Conservation (phyloP, 2,888 invertebrate species). For the Lathronympha strigana region DNA sequence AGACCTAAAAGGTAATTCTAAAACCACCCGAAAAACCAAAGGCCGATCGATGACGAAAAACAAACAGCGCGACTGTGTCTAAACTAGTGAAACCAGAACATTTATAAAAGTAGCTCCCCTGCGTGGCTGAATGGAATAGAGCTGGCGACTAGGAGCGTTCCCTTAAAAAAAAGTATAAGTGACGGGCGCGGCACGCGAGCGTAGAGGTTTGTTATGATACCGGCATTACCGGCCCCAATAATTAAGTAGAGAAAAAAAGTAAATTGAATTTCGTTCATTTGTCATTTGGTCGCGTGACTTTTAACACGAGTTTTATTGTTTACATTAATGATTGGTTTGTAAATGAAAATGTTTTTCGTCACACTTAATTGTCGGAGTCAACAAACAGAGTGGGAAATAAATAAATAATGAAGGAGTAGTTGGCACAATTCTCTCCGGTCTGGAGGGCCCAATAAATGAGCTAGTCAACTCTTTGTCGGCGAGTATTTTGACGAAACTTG, state of each 20-base stretch:
- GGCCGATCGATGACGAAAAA: conserved; percentile 36
- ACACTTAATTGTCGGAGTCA: conserved; percentile 25
- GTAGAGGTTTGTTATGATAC: conserved; percentile 42
- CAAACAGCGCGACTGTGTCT: conserved; percentile 51
- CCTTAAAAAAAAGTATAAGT: conserved; percentile 44
- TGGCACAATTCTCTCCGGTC: not conserved
- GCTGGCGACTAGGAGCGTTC: conserved; percentile 52
- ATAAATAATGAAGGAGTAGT: conserved; percentile 9
- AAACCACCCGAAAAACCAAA: conserved; percentile 29
- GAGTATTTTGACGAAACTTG: conserved; percentile 19
- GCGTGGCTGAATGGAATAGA: conserved; percentile 57
- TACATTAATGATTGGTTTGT: conserved; percentile 33
- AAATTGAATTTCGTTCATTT: conserved; percentile 42
- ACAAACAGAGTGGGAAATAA: conserved; percentile 6
- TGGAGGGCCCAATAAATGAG: conserved; percentile 22
- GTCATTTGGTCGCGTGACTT: conserved; percentile 39
- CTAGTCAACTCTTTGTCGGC: conserved; percentile 21
- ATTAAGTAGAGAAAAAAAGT: conserved; percentile 35
- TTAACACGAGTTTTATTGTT: conserved; percentile 36
- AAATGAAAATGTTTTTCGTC: conserved; percentile 29
- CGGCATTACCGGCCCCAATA: conserved; percentile 16
- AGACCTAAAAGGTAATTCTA: conserved; percentile 24
- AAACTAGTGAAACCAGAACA: conserved; percentile 47
- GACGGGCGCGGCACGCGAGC: conserved; percentile 54
- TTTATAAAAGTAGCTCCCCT: conserved; percentile 49